Evolutionary conservation across 2,797 vertebrate genomes (phyloP).

Genomic region (Sebastes diploproa): DNA sequence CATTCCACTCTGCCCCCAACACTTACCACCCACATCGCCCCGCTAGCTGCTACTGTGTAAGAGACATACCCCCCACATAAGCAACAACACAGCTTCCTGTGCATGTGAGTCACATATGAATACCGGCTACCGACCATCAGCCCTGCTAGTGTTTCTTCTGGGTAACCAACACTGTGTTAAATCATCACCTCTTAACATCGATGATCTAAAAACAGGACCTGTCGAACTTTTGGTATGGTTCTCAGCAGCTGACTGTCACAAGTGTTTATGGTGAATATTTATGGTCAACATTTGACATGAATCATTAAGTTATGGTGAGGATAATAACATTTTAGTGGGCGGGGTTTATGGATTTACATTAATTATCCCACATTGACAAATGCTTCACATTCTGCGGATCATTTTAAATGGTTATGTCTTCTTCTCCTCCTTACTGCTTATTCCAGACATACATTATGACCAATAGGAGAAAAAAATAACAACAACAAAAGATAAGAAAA

Average conservation of each 20-base stretch:
- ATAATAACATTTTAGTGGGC: conserved; percentile 1
- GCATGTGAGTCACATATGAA: not conserved
- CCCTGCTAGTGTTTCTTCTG: conserved; percentile 37
- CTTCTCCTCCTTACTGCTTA: not conserved
- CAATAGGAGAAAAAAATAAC: not conserved
- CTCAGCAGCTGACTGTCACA: conserved; percentile 53
- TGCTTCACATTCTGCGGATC: not conserved
- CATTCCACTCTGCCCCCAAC: conserved; percentile 11
- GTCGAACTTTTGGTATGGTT: conserved; percentile 18
- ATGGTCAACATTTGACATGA: conserved; percentile 2
- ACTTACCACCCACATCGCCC: conserved; percentile 57
- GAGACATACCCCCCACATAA: conserved; percentile 6
- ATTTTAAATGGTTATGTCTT: not conserved
- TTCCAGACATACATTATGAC: not conserved
- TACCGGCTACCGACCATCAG: not conserved
- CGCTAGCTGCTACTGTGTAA: conserved; percentile 2
- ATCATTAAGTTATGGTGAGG: not conserved
- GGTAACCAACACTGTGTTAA: conserved; percentile 55
- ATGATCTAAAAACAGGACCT: conserved; percentile 42
- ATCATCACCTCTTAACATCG: conserved; percentile 49
- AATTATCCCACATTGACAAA: not conserved
- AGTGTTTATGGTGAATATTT: conserved; percentile 46
- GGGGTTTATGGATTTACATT: not conserved
- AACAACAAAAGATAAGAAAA: not conserved
- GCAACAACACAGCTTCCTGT: not conserved